Percentiles rank a stretch among this genome's conserved stretches.
Conservation (phyloP, 2,113 vertebrate genomes). For the Trematocara zebra region DNA sequence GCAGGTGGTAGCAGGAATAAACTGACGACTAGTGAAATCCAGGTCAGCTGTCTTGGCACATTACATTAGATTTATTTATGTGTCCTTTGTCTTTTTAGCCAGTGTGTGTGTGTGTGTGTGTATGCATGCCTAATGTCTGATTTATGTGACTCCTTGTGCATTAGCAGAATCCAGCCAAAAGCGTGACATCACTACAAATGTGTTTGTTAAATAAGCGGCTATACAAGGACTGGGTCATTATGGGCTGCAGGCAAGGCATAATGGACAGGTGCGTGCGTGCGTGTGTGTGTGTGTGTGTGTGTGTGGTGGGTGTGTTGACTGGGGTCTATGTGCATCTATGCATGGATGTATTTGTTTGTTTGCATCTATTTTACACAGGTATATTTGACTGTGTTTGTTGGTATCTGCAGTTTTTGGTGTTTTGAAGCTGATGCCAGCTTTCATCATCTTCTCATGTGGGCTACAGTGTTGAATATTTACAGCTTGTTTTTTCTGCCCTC, state of each 20-base stretch:
- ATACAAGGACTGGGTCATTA: not conserved
- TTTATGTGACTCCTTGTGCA: not conserved
- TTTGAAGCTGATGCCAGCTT: slow-evolving; percentile 23
- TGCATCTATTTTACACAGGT: not conserved
- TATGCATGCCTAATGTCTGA: not conserved
- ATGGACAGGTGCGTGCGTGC: not conserved
- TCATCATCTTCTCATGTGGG: slow-evolving; percentile 17
- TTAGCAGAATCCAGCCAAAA: slow-evolving; percentile 1
- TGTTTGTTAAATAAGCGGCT: slow-evolving; percentile 19
- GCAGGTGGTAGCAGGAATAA: slow-evolving; percentile 31
- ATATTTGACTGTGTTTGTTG: not conserved
- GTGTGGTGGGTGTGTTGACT: not conserved
- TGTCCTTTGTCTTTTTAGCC: not conserved
- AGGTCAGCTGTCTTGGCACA: slow-evolving; percentile 51
- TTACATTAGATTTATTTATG: slow-evolving; percentile 24
- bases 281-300: not conserved
- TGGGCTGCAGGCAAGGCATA: slow-evolving; percentile 10
- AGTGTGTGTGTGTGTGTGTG: not conserved
- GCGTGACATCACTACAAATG: slow-evolving; percentile 35
- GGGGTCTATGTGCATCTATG: not conserved
- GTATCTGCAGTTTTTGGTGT: not conserved
- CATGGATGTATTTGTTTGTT: not conserved
- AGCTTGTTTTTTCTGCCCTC: slow-evolving; percentile 12
- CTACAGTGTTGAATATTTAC: slow-evolving; percentile 16
- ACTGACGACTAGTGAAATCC: slow-evolving; percentile 33